Base-by-base conservation (phyloP, 2,888 invertebrate species). In the Ichneumoninae sp. region DNA sequence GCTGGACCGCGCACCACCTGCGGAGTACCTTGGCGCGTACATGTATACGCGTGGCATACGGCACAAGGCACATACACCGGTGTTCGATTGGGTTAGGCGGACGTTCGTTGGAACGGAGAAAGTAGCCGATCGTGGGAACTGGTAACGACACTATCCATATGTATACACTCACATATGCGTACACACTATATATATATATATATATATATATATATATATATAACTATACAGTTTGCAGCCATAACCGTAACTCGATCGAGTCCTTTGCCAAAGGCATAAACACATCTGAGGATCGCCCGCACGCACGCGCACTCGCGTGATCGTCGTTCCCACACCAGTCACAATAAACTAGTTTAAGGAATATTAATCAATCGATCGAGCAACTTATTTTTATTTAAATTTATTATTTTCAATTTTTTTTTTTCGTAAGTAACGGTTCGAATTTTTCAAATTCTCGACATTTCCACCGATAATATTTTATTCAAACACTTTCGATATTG, bases 51-150 rank as follows among this genome's bases (percentile, higher is more conserved):
- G 47, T 54, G 60, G 44, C 26, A 50, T 78, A 50, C 36, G n/a
- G 62, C 33, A 44, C 26, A 66, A 16, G 40, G 60, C 60, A 60
- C 22, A 65, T 72, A 65, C 80, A 85, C 85, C 74, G 79, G 80
- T 16, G 44, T 86, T 83, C 82, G 82, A 85, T 85, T 84, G 65
- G 82, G 83, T 82, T 85, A 80, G 82, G 80, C 77, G 84, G 86
- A 77, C 80, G 79, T 86, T 74, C 80, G 86, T 88, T 90, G 36
- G 86, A 86, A 88, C 87, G 87, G 92, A 91, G 92, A 92, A 92
- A 92, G 92, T 92, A 88, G 87, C 90, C 87, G 89, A 90, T 90
- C 92, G 92, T 92, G 92, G 90, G 91, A 92, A 92, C 90, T 88
- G 88, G 87, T 88, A 88, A 81, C 80, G 83, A 84, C 75, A 85